Base-by-base conservation (phyloP, 37 sponge, comb jelly and placozoan species). In the Haliclona indistincta region DNA sequence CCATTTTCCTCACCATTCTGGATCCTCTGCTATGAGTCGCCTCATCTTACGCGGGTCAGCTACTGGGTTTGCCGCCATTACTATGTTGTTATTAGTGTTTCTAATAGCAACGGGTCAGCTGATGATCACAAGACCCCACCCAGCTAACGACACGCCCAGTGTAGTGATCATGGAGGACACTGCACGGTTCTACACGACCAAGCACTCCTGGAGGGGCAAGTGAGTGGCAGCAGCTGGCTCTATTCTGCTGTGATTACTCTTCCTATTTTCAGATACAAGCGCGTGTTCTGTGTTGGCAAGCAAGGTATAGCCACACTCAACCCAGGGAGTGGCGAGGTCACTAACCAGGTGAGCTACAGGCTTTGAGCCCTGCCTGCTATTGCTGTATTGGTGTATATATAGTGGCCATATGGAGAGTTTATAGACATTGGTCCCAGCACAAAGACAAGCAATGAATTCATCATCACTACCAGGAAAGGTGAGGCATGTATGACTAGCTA, bases 181-280 rank as follows among this genome's bases (percentile, higher is more conserved):
- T 8, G 96, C 94, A 13, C 75, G 86, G 4, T 98, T 83, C 82
- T 93, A 89, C 79, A 78, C 84, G 67, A 98, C 99, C 34, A 98
- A 98, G 56, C 96, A 95, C 84, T 81, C 90, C 2, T 90, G 96
- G 91, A 77, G 94, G 37, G 99, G 99, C 41, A 98, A 98, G 94
- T 94, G 51, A 69, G 91, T 73, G 32, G 35, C 29, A 36, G 29
- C 0, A 19, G 25, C 23, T n/a, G 41, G 53, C 17, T 25, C 2
- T 22, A 25, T 25, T n/a, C 7, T 2, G 7, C n/a, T 37, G 30
- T 38, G 49, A 34, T 42, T 75, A 19, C 47, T 43, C 65, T 35
- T 81, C 28, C 36, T 3, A 4, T 40, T 43, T 40, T 23, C 62
- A 94, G 94, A 76, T 98, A 95, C 80, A 92, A 88, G 76, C 80